Evolutionary conservation across 1,140 invertebrate species (phyloP).

Genomic region (Penaeus chinensis): DNA sequence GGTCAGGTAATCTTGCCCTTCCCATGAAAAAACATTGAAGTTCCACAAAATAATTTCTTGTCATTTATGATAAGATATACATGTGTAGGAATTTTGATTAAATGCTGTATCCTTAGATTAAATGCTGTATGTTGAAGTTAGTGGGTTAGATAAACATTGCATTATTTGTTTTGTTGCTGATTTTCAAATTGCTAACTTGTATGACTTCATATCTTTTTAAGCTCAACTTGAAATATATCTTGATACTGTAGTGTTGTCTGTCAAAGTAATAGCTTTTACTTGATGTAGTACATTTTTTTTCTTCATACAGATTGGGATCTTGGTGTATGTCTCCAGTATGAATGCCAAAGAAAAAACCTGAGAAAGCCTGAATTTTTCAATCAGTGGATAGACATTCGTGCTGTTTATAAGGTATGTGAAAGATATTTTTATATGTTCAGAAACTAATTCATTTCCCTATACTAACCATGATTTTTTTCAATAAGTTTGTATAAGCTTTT

Average conservation of each 20-base stretch:
- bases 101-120: background rate
- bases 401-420: slow-evolving; percentile 67
- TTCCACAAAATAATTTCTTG: too few relatives aligned
- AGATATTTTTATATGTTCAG: background rate
- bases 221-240: too few relatives aligned
- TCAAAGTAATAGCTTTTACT: too few relatives aligned
- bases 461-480: too few relatives aligned
- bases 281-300: background rate
- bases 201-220: too few relatives aligned
- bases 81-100: too few relatives aligned
- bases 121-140: background rate
- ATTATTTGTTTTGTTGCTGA: background rate
- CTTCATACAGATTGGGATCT: slow-evolving; percentile 54
- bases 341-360: slow-evolving; percentile 47
- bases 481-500: too few relatives aligned
- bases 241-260: too few relatives aligned
- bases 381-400: slow-evolving; percentile 69
- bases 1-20: background rate
- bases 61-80: too few relatives aligned
- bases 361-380: slow-evolving; percentile 65
- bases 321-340: slow-evolving; percentile 35
- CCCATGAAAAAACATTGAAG: too few relatives aligned
- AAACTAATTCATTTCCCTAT: background rate
- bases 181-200: too few relatives aligned
- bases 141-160: background rate